Conservation (phyloP, 2,113 vertebrate genomes). For the Hystrix brachyura region DNA sequence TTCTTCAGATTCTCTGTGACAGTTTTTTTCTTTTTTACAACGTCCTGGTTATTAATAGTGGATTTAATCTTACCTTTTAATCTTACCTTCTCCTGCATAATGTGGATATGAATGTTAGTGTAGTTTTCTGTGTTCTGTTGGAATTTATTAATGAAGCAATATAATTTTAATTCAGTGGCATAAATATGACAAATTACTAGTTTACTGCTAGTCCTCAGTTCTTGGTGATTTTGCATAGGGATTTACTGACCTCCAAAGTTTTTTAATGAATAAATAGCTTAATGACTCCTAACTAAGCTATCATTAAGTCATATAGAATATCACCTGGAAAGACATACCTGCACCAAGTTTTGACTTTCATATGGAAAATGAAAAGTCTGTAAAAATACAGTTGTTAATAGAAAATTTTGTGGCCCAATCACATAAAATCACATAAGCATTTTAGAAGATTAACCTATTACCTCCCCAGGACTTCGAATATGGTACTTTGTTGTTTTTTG, state of each 20-base stretch:
- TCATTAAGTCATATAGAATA: neutral
- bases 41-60: neutral
- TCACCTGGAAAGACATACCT: neutral
- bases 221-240: neutral
- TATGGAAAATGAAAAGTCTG: neutral
- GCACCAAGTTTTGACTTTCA: neutral
- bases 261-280: neutral
- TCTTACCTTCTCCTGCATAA: neutral
- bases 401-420: neutral
- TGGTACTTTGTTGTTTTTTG: no score
- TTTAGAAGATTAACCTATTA: neutral
- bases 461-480: no score
- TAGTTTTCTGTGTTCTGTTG: neutral
- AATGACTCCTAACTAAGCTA: neutral
- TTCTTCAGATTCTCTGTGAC: neutral
- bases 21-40: neutral
- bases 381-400: neutral
- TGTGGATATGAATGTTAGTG: neutral
- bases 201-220: neutral
- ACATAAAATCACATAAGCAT: neutral
- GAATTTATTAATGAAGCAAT: conserved; percentile 25
- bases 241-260: neutral
- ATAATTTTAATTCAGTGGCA: neutral
- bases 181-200: neutral
- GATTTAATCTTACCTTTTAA: neutral